Conservation (phyloP, 2,113 vertebrate species). For the Nettapus auritus region DNA sequence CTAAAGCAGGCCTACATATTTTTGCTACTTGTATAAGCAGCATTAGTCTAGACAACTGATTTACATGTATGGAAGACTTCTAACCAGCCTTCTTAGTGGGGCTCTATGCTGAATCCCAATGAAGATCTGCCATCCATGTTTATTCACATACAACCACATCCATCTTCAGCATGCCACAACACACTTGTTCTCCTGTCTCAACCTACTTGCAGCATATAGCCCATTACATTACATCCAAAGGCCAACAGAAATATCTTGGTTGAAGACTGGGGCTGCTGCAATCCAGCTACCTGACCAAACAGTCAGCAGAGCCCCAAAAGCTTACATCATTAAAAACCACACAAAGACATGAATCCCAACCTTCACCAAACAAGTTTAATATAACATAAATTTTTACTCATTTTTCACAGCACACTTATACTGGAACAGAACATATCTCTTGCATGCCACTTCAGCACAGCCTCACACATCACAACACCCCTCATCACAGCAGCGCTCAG, state of each 20-base stretch:
- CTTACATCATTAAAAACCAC: no score
- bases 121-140: neutral
- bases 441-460: neutral
- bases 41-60: neutral
- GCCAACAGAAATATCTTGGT: neutral
- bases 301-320: neutral
- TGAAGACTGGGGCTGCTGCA: neutral
- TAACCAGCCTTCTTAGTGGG: neutral
- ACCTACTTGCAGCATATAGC: neutral
- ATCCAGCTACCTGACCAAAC: rapidly evolving
- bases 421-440: rapidly evolving
- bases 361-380: neutral
- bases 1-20: neutral
- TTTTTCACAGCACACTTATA: neutral
- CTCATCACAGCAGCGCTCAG: rapidly evolving
- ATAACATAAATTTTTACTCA: rapidly evolving
- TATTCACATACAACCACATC: neutral
- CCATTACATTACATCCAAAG: neutral
- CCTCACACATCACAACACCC: rapidly evolving
- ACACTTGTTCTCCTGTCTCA: neutral
- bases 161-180: neutral
- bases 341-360: neutral
- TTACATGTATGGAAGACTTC: neutral
- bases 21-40: neutral
- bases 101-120: neutral